These are phyloP conservation scores for Sitta europaea DNA, from an alignment of 2,113 vertebrate genomes.

Conservation along the genomic window DNA sequence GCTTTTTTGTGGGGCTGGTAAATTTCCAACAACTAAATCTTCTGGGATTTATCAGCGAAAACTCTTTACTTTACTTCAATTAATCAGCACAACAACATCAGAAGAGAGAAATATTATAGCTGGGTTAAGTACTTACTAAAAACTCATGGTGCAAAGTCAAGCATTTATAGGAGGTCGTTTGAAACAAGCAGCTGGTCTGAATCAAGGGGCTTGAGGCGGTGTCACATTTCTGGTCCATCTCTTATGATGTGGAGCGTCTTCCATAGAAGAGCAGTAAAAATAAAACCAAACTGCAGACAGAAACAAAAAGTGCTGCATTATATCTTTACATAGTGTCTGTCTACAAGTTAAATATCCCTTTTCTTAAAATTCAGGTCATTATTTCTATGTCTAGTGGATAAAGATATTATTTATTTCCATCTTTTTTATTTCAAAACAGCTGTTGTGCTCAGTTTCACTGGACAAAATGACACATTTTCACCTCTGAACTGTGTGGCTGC, in stretches of 20 bases:
- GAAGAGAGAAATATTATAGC: neutral
- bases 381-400: neutral
- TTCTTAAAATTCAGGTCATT: neutral
- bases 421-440: neutral
- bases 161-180: neutral
- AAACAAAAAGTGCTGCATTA: neutral
- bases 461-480: neutral
- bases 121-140: neutral
- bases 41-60: neutral
- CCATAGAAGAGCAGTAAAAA: neutral
- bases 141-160: neutral
- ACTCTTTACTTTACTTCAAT: neutral
- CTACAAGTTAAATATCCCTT: neutral
- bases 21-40: neutral
- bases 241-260: neutral
- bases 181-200: neutral
- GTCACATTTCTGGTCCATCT: neutral
- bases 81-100: neutral
- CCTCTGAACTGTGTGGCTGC: neutral
- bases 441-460: neutral
- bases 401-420: neutral
- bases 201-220: neutral
- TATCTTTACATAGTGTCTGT: neutral
- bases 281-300: neutral
- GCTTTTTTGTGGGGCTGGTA: neutral